Evolutionary conservation across 2,113 vertebrate species (phyloP), one percentile per base, ranked within the genome.

Genomic region (Coregonus clupeaformis): DNA sequence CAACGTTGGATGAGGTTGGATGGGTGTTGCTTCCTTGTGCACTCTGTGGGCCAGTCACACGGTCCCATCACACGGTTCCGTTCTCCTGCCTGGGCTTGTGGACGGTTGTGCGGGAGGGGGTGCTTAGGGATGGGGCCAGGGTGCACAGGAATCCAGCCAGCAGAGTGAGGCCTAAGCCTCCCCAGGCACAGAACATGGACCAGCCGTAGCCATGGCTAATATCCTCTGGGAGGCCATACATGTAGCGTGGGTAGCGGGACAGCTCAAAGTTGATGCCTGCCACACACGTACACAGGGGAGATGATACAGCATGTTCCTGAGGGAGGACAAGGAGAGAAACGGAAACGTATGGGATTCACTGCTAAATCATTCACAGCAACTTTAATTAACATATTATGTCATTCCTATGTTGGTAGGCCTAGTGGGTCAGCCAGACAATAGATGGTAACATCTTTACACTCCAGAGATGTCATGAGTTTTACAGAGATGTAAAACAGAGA

Each of bases 181-280:
- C 96, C 96, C 96, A 97, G 87, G 96, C 96, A 91, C 96, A 97
- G 89, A 97, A 97, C 96, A 97, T 97, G 90, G 96, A 97, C 96
- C 96, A 97, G 89, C 96, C 96, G 85, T 97, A 97, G 86, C 96
- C 96, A 81, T 97, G 96, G 89, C 96, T 97, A 94, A 97, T 96
- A 92, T 97, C 96, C 88, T 96, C 95, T 0, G 96, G 96, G 79
- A 97, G 94, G 85, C 95, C 94, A 13, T 97, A 97, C 89, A 97
- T 93, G 71, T 94, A 93, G 85, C 95, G 96, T 9, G 96, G 96
- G 72, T 96, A 96, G 83, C 96, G 95, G 5, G 96, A 97, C 20
- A 97, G 80, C 91, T 97, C 96, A 70, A 97, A 97, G 89, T 97
- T 97, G 82, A 97, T 97, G 78, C 96, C 96, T 2, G 96, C 96